Evolutionary conservation across 2,888 invertebrate species (phyloP).

Genomic region (Lepeophtheirus nordmannii): DNA sequence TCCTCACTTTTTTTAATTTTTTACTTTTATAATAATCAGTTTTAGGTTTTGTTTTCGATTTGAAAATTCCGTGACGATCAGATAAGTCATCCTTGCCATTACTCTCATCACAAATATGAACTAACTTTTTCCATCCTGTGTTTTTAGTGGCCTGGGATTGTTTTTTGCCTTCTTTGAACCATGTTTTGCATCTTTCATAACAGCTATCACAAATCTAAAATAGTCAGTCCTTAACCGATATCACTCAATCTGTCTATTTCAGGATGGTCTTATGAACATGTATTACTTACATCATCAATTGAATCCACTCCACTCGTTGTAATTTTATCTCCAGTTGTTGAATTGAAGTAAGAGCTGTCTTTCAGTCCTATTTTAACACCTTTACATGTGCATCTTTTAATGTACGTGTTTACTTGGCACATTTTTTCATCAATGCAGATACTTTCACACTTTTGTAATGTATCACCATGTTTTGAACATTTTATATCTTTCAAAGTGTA

Average conservation of each 20-base stretch:
- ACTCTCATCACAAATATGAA: background rate
- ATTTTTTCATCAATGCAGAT: background rate
- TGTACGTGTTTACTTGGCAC: background rate
- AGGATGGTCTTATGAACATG: no score
- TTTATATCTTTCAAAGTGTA: background rate
- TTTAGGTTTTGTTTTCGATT: background rate
- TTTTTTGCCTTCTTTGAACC: background rate
- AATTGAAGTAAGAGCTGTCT: background rate
- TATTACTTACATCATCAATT: background rate
- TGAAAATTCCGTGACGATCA: no score
- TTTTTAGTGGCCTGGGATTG: background rate
- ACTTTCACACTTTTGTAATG: background rate
- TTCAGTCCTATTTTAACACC: background rate
- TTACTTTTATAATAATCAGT: background rate
- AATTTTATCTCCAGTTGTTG: background rate
- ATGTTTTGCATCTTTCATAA: background rate
- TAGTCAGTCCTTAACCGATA: no score
- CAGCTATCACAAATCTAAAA: slow-evolving; percentile 1
- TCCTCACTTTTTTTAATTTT: background rate
- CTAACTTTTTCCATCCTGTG: background rate
- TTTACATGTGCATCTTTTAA: background rate
- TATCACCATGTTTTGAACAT: background rate
- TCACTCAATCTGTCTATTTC: no score
- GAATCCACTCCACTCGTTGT: background rate
- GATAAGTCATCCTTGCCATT: background rate